Base-by-base conservation (phyloP, 2,797 vertebrate species). In the Parauchenoglanis ngamensis region DNA sequence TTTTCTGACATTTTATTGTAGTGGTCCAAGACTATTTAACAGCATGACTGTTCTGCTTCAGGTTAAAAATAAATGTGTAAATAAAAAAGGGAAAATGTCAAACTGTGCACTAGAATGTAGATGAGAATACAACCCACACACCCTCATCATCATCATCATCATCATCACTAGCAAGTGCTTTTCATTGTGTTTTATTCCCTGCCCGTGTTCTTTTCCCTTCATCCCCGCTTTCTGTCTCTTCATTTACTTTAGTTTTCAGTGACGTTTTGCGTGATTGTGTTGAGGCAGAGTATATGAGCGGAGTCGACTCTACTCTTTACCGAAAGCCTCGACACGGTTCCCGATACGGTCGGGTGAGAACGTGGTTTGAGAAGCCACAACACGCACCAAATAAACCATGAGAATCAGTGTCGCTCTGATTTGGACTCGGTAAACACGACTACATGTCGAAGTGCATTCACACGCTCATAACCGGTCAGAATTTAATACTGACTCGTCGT, bases 71-170 rank as follows among this genome's bases (percentile, higher is more conserved):
- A 56, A 56, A 78, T 12, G 73, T 17, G 46, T 76, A 52, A 75
- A 49, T 72, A 59, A 40, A 44, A n/a, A 35, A 40, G 57, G 78
- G 78, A 15, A 3, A 44, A 61, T 44, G 56, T 61, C 12, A 80
- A 13, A 44, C 31, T 25, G 56, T 80, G 21, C 56, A 25, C 12
- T n/a, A 68, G n/a, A 61, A 28, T 7, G 11, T 72, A 56, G 52
- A 17, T 59, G n/a, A 21, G n/a, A 56, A 21, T 8, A 21, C 78
- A 6, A 25, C 54, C 28, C 86, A 67, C 40, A 86, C 28, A 59
- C 21, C 70, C 2, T 46, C 85, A 85, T 80, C 54, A 67, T 75
- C 73, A 61, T 80, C 54, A 67, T 75, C 73, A 61, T 75, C 40
- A 6, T 67, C 49, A 46, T 59, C 17, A 11, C 23, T 65, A 76